Evolutionary conservation across 2,113 vertebrate species (phyloP), one percentile per base, ranked within the genome.

Genomic region (Saguinus imperator): DNA sequence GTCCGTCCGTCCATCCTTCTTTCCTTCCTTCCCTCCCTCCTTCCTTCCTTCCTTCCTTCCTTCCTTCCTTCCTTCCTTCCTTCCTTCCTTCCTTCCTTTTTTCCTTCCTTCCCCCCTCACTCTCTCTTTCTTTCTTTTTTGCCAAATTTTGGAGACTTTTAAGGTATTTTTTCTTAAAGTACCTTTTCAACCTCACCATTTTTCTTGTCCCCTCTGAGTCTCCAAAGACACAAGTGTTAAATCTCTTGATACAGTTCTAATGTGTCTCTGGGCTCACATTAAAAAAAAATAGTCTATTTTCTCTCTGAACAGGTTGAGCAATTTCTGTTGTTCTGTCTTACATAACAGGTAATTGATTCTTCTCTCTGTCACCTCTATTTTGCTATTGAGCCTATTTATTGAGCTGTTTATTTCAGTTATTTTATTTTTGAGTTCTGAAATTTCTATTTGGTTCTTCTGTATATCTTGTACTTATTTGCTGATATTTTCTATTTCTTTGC

Each of bases 331-430:
- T 20, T 8, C 32, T 37, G 0, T 45, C 29, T 72, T 13, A 32
- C 2, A 32, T 64, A 64, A 32, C 5, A 9, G n/a, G 11, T 29
- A 17, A 0, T 17, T 2, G 70, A 8, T 25, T 37, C 18, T 52
- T 18, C 29, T 84, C 23, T 32, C 43, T 0, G 1, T 32, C 3
- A 5, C 10, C n/a, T 37, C 23, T 14, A 11, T n/a, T 40, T 52
- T 52, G 29, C 17, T 8, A 0, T 6, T 20, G 72, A 29, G 18
- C 12, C 37, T 14, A 21, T 12, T 29, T 10, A 1, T 1, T 1
- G n/a, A 35, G 5, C 3, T 27, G 70, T 72, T 79, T 37, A 61
- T n/a, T 68, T 75, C 48, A 27, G 10, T n/a, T 37, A 43, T 6
- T 43, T 0, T 40, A 7, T 12, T 43, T 52, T 40, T 68, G 52